Evolutionary conservation across 2,888 invertebrate species (phyloP), one percentile per base, ranked within the genome.

Genomic region (Epistrophe eligans): DNA sequence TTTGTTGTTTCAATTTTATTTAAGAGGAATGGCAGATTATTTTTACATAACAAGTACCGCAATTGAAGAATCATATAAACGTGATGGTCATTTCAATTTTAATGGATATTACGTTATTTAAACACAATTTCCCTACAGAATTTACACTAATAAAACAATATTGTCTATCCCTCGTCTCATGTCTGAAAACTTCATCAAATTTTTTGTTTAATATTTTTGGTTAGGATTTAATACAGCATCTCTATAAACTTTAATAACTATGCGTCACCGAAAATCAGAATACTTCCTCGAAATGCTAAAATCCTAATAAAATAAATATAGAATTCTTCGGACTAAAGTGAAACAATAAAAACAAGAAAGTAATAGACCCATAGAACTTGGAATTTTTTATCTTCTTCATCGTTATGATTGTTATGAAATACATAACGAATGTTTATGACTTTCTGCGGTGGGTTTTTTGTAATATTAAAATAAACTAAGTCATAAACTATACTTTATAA

Each of bases 201-300:
- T 24, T n/a, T 35, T 9, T 35, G 8, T 5, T 35, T 35, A 9
- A 24, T 1, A 24, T 24, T 24, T 24, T 24, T 7, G 35, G 35
- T 35, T 35, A 32, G 32, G 7, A 32, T 32, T 32, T 32, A 32
- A 32, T 4, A 32, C 32, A 32, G 32, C 32, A 32, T 32, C 77
- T 72, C 57, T n/a, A 38, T 52, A 32, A 67, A 77, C 72, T 80
- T 77, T 67, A 62, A 28, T 24, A 52, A 52, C 5, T 43, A 1
- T 43, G 15, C 40, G 40, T 11, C 13, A 2, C 13, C 32, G 9
- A 9, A 5, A 0, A 35, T 1, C 19, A 50, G 5, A 50, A 50
- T 48, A n/a, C 17, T 48, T 48, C n/a, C 17, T 48, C 17, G 17
- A 50, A 50, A 9, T 17, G 17, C 17, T 17, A 4, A 50, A 19